Evolutionary conservation across 1,140 invertebrate genomes (phyloP).

Genomic region (Heterodera carotae): DNA sequence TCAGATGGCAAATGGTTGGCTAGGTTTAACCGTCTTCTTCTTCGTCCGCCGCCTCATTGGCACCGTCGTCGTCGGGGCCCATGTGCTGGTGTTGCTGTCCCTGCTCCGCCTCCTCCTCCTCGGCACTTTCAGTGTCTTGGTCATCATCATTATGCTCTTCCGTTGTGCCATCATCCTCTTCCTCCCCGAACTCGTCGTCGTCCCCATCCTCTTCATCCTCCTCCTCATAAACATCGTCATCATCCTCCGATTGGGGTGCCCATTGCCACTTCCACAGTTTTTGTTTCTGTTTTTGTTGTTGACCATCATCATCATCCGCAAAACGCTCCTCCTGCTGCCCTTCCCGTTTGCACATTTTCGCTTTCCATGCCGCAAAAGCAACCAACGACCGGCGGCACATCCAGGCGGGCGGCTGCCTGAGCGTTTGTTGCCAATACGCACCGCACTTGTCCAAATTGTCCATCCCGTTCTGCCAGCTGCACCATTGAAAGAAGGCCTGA

Average conservation of each 20-base stretch:
- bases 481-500: conserved; percentile 11
- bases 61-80: too few relatives aligned
- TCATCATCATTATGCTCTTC: too few relatives aligned
- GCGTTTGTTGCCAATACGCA: conserved; percentile 12
- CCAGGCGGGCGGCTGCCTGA: conserved; percentile 1
- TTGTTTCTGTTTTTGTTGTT: not conserved
- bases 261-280: not conserved
- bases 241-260: not conserved
- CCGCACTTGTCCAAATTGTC: conserved; percentile 7
- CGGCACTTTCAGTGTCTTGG: too few relatives aligned
- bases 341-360: too few relatives aligned
- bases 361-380: conserved; percentile 17
- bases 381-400: conserved; percentile 5
- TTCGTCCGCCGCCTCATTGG: too few relatives aligned
- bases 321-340: too few relatives aligned
- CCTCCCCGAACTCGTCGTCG: not conserved
- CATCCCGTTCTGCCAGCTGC: not conserved
- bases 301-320: not conserved
- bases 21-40: too few relatives aligned
- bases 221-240: not conserved
- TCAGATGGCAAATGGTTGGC: too few relatives aligned
- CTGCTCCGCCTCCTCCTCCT: too few relatives aligned
- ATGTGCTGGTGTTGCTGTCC: too few relatives aligned
- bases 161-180: not conserved
- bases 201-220: not conserved